Conservation (phyloP, 2,797 vertebrate species). For the Macropus fuliginosus region DNA sequence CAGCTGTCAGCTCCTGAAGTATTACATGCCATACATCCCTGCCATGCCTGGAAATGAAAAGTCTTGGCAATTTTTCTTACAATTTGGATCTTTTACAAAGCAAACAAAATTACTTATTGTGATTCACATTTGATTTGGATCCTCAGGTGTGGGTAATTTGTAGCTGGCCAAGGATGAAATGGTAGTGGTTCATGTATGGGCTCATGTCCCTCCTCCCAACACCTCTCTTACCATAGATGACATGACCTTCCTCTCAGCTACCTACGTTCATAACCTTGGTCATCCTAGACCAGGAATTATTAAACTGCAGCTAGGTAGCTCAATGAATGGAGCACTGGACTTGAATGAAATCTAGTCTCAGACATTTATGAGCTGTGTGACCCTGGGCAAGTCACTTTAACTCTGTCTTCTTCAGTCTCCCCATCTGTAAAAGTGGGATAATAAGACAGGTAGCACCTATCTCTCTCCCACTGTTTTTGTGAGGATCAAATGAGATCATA, state of each 20-base stretch:
- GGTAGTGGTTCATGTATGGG: background rate
- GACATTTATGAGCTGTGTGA: background rate
- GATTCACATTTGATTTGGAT: background rate
- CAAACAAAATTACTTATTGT: background rate
- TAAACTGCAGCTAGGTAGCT: background rate
- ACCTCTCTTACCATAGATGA: background rate
- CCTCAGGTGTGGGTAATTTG: background rate
- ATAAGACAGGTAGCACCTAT: background rate
- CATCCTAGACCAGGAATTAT: background rate
- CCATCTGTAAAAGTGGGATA: background rate
- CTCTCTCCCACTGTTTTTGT: background rate
- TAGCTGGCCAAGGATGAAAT: background rate
- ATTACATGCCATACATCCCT: background rate
- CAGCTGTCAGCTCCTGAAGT: background rate
- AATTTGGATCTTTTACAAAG: background rate
- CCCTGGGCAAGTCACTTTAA: background rate
- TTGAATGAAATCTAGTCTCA: background rate
- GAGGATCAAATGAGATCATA: background rate
- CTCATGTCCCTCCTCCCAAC: background rate
- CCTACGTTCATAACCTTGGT: background rate
- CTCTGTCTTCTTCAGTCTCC: background rate
- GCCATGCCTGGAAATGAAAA: background rate
- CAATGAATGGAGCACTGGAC: background rate
- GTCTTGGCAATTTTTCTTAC: background rate
- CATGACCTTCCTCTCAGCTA: background rate